Base-by-base conservation (phyloP, 1,140 invertebrate genomes). In the Lepidurus arcticus region DNA sequence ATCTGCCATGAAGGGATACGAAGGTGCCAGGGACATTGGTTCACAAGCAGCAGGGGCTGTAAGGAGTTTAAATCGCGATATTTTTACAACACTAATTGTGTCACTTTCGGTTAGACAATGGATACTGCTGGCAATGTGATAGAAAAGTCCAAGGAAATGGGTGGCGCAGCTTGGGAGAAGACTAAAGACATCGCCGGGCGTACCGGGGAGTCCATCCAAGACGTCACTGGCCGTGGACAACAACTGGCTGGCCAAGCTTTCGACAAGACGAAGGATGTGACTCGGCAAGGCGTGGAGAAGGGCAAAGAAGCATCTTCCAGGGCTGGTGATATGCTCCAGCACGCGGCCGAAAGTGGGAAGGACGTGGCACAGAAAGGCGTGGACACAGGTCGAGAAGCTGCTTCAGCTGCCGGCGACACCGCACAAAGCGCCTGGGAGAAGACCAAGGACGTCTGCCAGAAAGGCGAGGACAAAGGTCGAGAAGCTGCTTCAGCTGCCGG, bases 131-230 rank as follows among this genome's bases (percentile, higher is more conserved):
- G 74, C 1, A 44, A 76, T 45, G 44, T 45, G 75, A 76, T 76
- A 1, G 75, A 76, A 5, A 76, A 76, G 47, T 76, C 75, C n/a
- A 76, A 47, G 16, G 42, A 76, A 10, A 13, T 76, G 75, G 44
- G 24, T 7, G 44, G 75, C 1, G 21, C 43, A 21, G 75, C 75
- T 11, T 34, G 43, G 24, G 75, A 76, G 5, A 44, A 76, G 44
- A 76, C 45, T 9, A 65, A 65, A 4, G 53, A 16, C 21, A 21
- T 65, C 6, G 53, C 53, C 1, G 13, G 53, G 4, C 16, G 53
- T n/a, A 65, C 53, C 13, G 53, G 53, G 4, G 53, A 65, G 53
- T 7, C 53, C 0, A 65, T 65, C 21, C 53, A 65, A 21, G 53
- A 65, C 21, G 53, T 65, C 53, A 8, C 53, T 13, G 53, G 53